Conservation (phyloP, 2,113 vertebrate genomes). For the Oceanites oceanicus region DNA sequence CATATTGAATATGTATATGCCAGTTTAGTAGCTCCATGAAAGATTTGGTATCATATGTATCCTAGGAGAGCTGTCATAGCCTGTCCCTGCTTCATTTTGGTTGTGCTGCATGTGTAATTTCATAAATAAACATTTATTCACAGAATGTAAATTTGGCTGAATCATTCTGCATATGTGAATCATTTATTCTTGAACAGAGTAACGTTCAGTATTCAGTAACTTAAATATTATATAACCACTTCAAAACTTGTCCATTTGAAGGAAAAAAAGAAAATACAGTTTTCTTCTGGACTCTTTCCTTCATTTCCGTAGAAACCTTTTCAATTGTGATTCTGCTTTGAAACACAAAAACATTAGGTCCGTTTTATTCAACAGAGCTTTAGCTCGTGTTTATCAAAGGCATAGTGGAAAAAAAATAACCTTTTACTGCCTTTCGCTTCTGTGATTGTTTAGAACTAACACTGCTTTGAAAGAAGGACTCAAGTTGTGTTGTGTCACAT, state of each 20-base stretch:
- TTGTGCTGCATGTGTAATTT: constrained; percentile 43
- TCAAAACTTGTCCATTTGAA: constrained; percentile 57
- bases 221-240: constrained; percentile 66
- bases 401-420: neutral
- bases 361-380: constrained; percentile 42
- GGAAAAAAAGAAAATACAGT: constrained; percentile 47
- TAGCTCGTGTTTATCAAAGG: constrained; percentile 33
- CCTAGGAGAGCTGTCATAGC: constrained; percentile 13
- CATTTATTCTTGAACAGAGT: constrained; percentile 62
- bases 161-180: constrained; percentile 60
- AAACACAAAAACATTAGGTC: constrained; percentile 48
- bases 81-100: neutral
- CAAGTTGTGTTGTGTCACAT: neutral
- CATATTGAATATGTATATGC: neutral
- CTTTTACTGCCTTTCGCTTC: neutral
- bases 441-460: neutral
- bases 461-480: neutral
- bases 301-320: constrained; percentile 57
- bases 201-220: constrained; percentile 12
- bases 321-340: constrained; percentile 41
- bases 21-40: constrained; percentile 24
- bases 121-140: constrained; percentile 64
- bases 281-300: constrained; percentile 48
- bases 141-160: constrained; percentile 65
- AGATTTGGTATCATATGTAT: neutral